These are phyloP conservation scores for Chrysomela aeneicollis DNA, from an alignment of 2,888 invertebrate species.

Conservation along the genomic window DNA sequence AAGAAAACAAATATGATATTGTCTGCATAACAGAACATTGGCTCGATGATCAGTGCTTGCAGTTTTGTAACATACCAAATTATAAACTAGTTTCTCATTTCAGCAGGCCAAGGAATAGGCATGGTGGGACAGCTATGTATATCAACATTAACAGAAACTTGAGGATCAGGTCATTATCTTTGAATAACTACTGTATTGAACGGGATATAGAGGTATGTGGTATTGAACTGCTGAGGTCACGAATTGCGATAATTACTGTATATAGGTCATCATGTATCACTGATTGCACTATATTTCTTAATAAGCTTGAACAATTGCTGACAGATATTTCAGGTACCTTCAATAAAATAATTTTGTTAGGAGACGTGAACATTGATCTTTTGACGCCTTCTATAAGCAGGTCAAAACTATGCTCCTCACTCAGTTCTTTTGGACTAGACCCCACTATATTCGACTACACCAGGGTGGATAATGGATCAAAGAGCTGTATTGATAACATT, in stretches of 20 bases:
- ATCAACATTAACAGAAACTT: constrained; percentile 5
- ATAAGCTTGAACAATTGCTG: not conserved
- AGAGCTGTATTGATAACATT: constrained; percentile 2
- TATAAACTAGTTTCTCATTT: too few species aligned
- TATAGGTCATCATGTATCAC: constrained; percentile 6
- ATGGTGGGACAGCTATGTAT: not conserved
- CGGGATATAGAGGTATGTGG: constrained; percentile 13
- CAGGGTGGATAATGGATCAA: constrained; percentile 8
- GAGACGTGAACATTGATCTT: constrained; percentile 8
- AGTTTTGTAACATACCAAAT: too few species aligned
- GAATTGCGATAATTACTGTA: constrained; percentile 5
- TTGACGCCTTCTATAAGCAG: not conserved
- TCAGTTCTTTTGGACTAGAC: constrained; percentile 10
- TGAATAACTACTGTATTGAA: constrained; percentile 9
- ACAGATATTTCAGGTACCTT: too few species aligned
- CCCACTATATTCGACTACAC: not conserved
- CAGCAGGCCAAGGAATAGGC: too few species aligned
- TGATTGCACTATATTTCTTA: not conserved
- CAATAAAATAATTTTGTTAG: not conserved
- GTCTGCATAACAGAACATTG: too few species aligned
- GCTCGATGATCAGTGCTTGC: too few species aligned
- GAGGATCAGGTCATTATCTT: constrained; percentile 4
- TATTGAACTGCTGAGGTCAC: constrained; percentile 6
- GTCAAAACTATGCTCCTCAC: not conserved
- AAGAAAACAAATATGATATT: too few species aligned